These are phyloP conservation scores for Theristicus caerulescens DNA, from an alignment of 2,113 vertebrate genomes.

Conservation along the genomic window DNA sequence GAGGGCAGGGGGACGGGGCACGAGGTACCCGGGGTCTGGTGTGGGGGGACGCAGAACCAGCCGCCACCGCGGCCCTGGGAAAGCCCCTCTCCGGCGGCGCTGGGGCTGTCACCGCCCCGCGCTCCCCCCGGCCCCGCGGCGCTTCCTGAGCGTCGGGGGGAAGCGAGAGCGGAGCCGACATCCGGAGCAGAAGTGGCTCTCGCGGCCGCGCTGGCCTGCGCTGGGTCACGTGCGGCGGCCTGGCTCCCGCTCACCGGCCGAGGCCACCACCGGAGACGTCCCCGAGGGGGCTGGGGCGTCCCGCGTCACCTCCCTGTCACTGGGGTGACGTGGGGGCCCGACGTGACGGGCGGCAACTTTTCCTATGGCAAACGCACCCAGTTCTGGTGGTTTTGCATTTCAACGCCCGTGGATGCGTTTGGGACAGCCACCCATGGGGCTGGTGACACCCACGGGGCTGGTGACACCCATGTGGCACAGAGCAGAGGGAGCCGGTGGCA, in stretches of 20 bases:
- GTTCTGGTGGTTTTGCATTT: fast-evolving
- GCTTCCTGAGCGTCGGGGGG: conserved; percentile 11
- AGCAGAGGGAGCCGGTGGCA: not conserved
- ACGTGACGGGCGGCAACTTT: fast-evolving
- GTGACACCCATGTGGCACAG: not conserved
- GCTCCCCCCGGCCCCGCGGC: not conserved
- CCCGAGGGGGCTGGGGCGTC: not conserved
- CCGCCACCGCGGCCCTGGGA: not conserved
- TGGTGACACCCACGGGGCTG: not conserved
- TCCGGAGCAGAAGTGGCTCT: conserved; percentile 27
- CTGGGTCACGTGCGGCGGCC: not conserved
- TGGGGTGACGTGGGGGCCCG: not conserved
- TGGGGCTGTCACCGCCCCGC: not conserved
- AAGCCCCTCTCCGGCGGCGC: not conserved
- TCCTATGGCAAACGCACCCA: fast-evolving
- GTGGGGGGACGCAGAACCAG: fast-evolving
- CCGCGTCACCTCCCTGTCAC: not conserved
- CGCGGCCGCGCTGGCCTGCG: not conserved
- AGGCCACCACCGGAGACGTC: not conserved
- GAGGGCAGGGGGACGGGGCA: not conserved
- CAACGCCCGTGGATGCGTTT: fast-evolving
- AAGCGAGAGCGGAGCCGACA: not conserved
- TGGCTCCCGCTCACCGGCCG: not conserved
- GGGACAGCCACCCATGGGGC: fast-evolving
- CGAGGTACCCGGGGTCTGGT: fast-evolving